A percentile compares a stretch with the other conserved stretches of the same genome.
Conservation (phyloP, 2,888 invertebrate genomes). For the Didymodactylos carnosus region DNA sequence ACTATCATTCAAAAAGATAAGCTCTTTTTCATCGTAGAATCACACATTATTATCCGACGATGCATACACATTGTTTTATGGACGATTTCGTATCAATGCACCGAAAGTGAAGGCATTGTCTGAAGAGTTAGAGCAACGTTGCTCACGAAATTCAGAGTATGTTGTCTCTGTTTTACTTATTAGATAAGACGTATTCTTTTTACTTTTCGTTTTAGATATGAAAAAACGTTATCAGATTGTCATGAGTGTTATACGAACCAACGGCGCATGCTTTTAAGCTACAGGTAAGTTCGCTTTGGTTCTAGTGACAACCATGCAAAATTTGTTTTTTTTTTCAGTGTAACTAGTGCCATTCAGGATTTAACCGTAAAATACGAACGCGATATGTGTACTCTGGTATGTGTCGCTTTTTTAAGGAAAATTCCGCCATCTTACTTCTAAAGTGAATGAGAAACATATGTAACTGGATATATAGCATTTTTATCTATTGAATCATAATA, state of each 20-base stretch:
- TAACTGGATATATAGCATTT: neutral
- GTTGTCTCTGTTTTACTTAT: constrained; percentile 27
- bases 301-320: too few relatives aligned
- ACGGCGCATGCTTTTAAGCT: constrained; percentile 48
- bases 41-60: constrained; percentile 29
- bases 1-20: too few relatives aligned
- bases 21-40: constrained; percentile 22
- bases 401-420: constrained; percentile 18
- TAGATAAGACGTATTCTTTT: too few relatives aligned
- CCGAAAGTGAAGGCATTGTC: constrained; percentile 61
- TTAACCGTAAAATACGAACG: constrained; percentile 42
- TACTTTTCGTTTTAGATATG: constrained; percentile 40
- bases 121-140: constrained; percentile 55
- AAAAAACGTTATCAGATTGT: constrained; percentile 52
- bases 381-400: constrained; percentile 60
- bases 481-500: neutral
- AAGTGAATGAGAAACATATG: too few relatives aligned
- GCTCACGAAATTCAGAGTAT: constrained; percentile 51
- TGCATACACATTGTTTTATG: constrained; percentile 62
- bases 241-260: constrained; percentile 62
- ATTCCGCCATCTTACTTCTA: neutral
- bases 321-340: neutral
- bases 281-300: constrained; percentile 34
- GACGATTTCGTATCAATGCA: constrained; percentile 79
- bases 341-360: constrained; percentile 44